Conservation (phyloP, 2,113 vertebrate genomes). For the Pionites leucogaster region DNA sequence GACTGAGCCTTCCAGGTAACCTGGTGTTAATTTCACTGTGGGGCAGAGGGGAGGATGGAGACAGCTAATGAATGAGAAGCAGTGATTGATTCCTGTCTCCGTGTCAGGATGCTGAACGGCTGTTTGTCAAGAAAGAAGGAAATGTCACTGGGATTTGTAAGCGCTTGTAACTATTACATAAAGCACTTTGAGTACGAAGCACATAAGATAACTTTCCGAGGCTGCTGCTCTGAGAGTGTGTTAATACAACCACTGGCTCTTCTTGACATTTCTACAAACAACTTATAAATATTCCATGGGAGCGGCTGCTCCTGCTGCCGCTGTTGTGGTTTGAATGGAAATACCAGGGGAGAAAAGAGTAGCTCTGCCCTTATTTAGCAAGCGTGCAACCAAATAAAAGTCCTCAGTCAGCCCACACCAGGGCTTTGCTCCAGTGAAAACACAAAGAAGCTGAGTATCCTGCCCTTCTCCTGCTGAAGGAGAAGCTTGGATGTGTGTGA, state of each 20-base stretch:
- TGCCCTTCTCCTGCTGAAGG: neutral
- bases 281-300: conserved; percentile 63
- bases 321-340: neutral
- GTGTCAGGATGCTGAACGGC: neutral
- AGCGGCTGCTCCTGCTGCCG: neutral
- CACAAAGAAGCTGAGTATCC: neutral
- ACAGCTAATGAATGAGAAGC: neutral
- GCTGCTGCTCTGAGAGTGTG: conserved; percentile 6
- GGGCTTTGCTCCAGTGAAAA: neutral
- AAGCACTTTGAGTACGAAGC: neutral
- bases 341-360: neutral
- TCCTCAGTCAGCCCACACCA: neutral
- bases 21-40: neutral
- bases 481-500: neutral
- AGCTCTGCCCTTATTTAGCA: neutral
- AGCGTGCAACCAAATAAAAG: neutral
- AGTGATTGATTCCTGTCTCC: neutral
- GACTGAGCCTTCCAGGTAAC: neutral
- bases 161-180: neutral
- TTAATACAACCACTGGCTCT: conserved; percentile 18
- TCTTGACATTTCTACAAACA: conserved; percentile 55
- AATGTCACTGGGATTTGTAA: neutral
- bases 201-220: neutral
- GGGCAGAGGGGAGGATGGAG: neutral
- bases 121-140: conserved; percentile 24